Evolutionary conservation across 2,888 invertebrate genomes (phyloP).

Genomic region (Drosophila neotestacea): DNA sequence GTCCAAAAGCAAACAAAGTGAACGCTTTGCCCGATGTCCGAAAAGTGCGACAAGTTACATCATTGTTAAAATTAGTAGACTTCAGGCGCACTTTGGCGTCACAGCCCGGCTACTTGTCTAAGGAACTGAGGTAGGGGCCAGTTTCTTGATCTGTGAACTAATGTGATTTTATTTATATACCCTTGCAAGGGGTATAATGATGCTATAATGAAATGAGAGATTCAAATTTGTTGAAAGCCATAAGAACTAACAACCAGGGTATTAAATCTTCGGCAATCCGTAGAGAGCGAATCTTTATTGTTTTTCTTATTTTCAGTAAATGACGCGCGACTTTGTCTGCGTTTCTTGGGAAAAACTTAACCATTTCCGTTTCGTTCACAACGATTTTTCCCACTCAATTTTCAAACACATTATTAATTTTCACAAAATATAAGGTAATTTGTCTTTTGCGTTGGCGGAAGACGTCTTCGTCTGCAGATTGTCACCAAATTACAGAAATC

Average conservation of each 20-base stretch:
- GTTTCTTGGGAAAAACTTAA: slow-evolving; percentile 54
- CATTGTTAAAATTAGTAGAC: slow-evolving; percentile 83
- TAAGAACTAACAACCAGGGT: not conserved
- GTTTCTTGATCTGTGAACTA: slow-evolving; percentile 3
- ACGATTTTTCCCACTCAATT: slow-evolving; percentile 22
- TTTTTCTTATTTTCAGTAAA: slow-evolving; percentile 30
- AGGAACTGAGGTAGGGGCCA: slow-evolving; percentile 29
- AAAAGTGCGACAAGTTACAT: slow-evolving; percentile 81
- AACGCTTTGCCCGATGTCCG: slow-evolving; percentile 30
- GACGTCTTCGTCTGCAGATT: slow-evolving; percentile 18
- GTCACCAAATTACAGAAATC: not conserved
- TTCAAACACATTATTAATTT: slow-evolving; percentile 50
- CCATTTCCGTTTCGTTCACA: slow-evolving; percentile 57
- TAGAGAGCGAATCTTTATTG: not conserved
- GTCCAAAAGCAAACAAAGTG: slow-evolving; percentile 68
- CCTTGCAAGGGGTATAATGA: not conserved
- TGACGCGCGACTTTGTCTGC: slow-evolving; percentile 56
- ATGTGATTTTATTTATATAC: slow-evolving; percentile 34
- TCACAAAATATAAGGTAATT: slow-evolving; percentile 58
- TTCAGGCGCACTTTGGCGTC: slow-evolving; percentile 49
- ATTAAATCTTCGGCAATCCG: not conserved
- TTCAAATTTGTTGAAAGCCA: too few species aligned
- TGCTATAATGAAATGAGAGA: not conserved
- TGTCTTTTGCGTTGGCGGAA: slow-evolving; percentile 51
- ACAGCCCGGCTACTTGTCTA: slow-evolving; percentile 35